phyloP scores from a whole-genome alignment of 23 tunicate species.

The Halocynthia roretzi region DNA sequence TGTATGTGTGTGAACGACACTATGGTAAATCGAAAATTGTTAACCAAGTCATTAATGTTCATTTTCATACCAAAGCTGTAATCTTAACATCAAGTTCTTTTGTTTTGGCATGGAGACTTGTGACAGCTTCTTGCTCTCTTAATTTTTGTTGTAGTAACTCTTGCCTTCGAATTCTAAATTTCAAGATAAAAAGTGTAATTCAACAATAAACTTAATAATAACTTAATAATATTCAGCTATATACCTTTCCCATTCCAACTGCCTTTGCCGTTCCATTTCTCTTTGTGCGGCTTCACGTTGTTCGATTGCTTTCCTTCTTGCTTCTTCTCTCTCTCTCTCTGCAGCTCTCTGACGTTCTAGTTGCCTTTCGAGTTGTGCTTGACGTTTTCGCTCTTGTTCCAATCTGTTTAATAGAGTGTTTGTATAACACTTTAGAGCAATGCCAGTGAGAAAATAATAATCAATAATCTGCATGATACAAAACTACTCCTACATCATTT shows the following conservation, averaged over 20 bases:
- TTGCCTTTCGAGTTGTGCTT: conserved; percentile 60
- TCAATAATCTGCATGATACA: too few species aligned
- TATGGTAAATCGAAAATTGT: not conserved
- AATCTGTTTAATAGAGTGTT: conserved; percentile 16
- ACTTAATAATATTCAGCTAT: too few species aligned
- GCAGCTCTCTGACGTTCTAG: conserved; percentile 62
- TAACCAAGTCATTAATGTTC: not conserved
- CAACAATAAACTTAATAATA: too few species aligned
- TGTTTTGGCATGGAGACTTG: conserved; percentile 69
- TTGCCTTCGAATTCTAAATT: conserved; percentile 51
- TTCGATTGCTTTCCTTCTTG: conserved; percentile 68
- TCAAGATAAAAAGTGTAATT: too few species aligned
- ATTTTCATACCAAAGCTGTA: conserved; percentile 37
- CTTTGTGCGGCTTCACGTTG: conserved; percentile 84
- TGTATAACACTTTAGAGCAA: too few species aligned
- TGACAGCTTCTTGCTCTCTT: conserved; percentile 74
- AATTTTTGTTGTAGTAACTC: conserved; percentile 69
- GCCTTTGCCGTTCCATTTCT: conserved; percentile 85
- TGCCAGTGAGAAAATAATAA: too few species aligned
- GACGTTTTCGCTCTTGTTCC: conserved; percentile 72
- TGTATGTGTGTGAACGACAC: too few species aligned
- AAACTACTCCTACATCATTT: too few species aligned
- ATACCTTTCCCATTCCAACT: conserved; percentile 87
- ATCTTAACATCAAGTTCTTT: conserved; percentile 77
- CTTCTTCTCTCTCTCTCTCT: conserved; percentile 81